Conservation (phyloP, 2,113 vertebrate species). For the Aphelocoma coerulescens region DNA sequence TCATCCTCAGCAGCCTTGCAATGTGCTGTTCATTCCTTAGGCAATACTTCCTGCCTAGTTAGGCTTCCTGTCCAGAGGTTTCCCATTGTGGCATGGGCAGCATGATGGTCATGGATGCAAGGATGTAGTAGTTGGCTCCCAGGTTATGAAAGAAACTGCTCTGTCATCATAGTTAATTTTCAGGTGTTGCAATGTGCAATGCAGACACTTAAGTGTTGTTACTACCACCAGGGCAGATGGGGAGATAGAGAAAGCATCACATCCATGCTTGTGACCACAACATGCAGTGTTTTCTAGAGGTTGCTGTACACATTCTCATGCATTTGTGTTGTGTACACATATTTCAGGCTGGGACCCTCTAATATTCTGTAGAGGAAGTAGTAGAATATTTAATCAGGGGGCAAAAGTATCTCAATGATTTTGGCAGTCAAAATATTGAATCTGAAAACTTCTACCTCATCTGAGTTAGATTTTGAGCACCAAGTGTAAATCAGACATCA, state of each 20-base stretch:
- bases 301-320: neutral
- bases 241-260: neutral
- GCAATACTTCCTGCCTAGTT: neutral
- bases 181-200: neutral
- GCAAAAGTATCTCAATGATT: neutral
- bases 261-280: neutral
- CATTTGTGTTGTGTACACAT: rapidly evolving
- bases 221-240: neutral
- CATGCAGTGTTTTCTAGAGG: neutral
- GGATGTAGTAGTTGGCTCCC: neutral
- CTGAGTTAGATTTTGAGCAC: neutral
- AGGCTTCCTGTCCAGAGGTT: neutral
- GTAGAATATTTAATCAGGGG: neutral
- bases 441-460: neutral
- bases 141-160: neutral
- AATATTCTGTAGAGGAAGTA: neutral
- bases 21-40: neutral
- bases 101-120: neutral
- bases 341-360: neutral
- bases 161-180: neutral
- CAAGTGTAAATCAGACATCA: neutral
- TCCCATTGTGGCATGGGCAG: neutral
- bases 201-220: neutral
- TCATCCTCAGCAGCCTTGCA: neutral
- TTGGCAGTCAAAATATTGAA: neutral